phyloP scores from a whole-genome alignment of 2,888 invertebrate species.

The Hydropsyche betteni region DNA sequence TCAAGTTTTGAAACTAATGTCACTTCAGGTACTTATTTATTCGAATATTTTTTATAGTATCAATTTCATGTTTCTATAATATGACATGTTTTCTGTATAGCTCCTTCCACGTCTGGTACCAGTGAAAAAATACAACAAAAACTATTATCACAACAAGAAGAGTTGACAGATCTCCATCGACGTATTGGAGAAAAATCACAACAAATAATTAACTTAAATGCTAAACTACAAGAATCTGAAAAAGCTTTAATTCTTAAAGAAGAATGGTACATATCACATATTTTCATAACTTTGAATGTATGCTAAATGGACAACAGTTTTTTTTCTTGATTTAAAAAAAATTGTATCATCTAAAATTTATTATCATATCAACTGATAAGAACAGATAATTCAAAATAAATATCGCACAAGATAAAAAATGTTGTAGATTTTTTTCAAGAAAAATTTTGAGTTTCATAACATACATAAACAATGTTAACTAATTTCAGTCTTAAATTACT shows the following conservation, averaged over 20 bases:
- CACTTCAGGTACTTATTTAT: background rate
- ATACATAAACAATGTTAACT: too few relatives aligned
- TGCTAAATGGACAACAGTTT: background rate
- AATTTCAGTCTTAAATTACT: too few relatives aligned
- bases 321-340: background rate
- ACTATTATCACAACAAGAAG: conserved; percentile 87
- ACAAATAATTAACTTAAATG: conserved; percentile 89
- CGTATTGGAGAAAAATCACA: conserved; percentile 93
- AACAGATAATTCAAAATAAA: background rate
- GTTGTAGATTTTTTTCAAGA: too few relatives aligned
- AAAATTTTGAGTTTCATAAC: too few relatives aligned
- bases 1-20: conserved; percentile 62
- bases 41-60: background rate
- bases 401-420: too few relatives aligned
- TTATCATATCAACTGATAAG: background rate
- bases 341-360: background rate
- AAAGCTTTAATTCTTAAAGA: conserved; percentile 79
- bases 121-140: conserved; percentile 74
- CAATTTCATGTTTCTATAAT: background rate
- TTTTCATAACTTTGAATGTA: background rate
- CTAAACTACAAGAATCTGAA: conserved; percentile 84
- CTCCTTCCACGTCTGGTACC: background rate
- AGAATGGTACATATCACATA: conserved; percentile 64
- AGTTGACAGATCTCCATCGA: conserved; percentile 88
- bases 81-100: background rate